A percentile compares a stretch with the other conserved stretches of the same genome.
Conservation (phyloP, 1,140 invertebrate genomes). For the Chionoecetes opilio region DNA sequence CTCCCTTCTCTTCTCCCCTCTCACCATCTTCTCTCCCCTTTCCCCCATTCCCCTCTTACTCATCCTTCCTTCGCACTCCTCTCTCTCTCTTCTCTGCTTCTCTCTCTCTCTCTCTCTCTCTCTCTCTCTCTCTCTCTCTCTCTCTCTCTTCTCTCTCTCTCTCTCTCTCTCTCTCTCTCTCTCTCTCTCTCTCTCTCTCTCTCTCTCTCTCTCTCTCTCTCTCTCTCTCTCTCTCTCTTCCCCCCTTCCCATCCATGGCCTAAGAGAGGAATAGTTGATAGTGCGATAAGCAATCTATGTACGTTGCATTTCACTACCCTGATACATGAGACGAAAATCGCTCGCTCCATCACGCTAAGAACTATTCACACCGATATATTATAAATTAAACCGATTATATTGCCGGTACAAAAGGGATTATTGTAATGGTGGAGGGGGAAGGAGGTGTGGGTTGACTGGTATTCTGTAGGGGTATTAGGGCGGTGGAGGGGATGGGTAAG, state of each 20-base stretch:
- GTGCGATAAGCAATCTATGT: background rate
- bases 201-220: background rate
- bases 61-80: too few species aligned
- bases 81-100: background rate
- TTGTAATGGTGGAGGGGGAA: background rate
- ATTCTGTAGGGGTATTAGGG: too few species aligned
- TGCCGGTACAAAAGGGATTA: slow-evolving; percentile 6
- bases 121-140: background rate
- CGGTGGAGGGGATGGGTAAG: too few species aligned
- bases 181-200: background rate
- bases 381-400: slow-evolving; percentile 31
- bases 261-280: background rate
- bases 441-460: background rate
- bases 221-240: too few species aligned
- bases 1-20: background rate
- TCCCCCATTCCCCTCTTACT: background rate
- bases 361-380: slow-evolving; percentile 21
- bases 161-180: background rate
- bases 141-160: background rate
- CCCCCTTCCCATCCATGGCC: too few species aligned
- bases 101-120: background rate
- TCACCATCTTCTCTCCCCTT: background rate
- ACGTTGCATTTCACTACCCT: background rate
- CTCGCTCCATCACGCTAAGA: background rate
- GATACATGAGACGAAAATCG: slow-evolving; percentile 19